Conservation (phyloP, 1,140 invertebrate species). For the Scaptodrosophila lebanonensis region DNA sequence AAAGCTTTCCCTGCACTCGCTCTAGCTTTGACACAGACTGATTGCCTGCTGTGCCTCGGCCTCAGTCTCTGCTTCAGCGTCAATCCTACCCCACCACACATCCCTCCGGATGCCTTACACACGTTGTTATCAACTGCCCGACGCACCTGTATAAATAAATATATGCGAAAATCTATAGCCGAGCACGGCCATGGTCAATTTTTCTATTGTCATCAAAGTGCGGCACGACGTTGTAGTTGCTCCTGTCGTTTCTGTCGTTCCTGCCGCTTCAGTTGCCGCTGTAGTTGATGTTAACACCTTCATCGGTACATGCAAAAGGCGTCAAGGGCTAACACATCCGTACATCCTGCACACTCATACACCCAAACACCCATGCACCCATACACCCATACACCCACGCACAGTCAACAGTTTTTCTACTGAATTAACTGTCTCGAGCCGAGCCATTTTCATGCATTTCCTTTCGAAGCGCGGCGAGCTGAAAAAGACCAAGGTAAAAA, state of each 20-base stretch:
- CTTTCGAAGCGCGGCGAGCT: not conserved
- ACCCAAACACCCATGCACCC: not conserved
- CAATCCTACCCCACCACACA: too few relatives aligned
- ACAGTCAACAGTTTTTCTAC: not conserved
- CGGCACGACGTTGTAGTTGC: constrained; percentile 32
- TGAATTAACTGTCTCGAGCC: constrained; percentile 16
- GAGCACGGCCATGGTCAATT: constrained; percentile 29
- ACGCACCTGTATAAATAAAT: constrained; percentile 41
- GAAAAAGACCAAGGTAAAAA: too few relatives aligned
- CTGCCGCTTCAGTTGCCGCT: too few relatives aligned
- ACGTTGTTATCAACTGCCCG: constrained; percentile 35
- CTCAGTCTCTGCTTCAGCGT: too few relatives aligned
- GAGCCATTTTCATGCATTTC: not conserved
- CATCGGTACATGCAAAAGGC: constrained; percentile 46
- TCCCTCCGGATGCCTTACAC: too few relatives aligned
- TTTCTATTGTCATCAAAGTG: constrained; percentile 47
- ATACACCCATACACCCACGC: not conserved
- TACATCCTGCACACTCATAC: constrained; percentile 7
- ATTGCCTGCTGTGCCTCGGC: constrained; percentile 26
- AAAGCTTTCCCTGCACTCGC: constrained; percentile 32
- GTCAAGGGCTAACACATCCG: constrained; percentile 24
- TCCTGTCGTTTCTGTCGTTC: too few relatives aligned
- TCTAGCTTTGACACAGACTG: constrained; percentile 47
- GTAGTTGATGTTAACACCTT: constrained; percentile 49
- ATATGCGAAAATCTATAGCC: constrained; percentile 18